Base-by-base conservation (phyloP, 2,888 invertebrate species). In the Eudasyphora cyanicolor region DNA sequence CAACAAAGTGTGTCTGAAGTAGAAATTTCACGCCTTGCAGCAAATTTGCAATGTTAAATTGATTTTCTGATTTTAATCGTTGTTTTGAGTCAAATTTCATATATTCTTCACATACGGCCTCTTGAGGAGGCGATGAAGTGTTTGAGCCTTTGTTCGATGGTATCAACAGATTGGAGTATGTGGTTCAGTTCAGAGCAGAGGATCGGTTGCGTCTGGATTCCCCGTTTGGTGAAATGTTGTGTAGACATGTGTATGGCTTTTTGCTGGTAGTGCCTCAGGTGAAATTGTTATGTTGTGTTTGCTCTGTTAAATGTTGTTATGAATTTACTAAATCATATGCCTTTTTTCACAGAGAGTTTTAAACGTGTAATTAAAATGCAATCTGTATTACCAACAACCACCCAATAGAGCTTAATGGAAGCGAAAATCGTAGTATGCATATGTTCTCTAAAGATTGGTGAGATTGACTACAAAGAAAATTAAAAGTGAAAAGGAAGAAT, bases 331-430 rank as follows among this genome's bases (percentile, higher is more conserved):
- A 84, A 87, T 83, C 86, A 86, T n/a, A n/a, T 86, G 86, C 86
- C 85, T 81, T 85, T 84, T 86, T 84, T 86, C 85, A 12, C 64
- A 64, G 38, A 42, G 7, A 32, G 29, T 70, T 76, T 74, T 84
- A 85, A 89, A 88, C 87, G 85, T 87, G 84, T 88, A 91, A 91
- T 91, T 91, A 91, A 91, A 91, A 91, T 88, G 88, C 89, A 88
- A 91, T 91, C 88, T 87, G 82, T 85, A 82, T 83, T 60, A 62
- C 45, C 42, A 42, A n/a, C 35, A n/a, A 45, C 2, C 2, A 54
- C 3, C 21, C 4, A 19, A 21, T 2, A 2, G 51, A 5, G 19
- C 19, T 19, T 17, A 49, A 21, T 54, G 45, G 42, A n/a, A n/a
- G n/a, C n/a, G n/a, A n/a, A n/a, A n/a, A n/a, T n/a, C n/a, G n/a